Conservation (phyloP, 2,113 vertebrate genomes). For the Cervus canadensis region DNA sequence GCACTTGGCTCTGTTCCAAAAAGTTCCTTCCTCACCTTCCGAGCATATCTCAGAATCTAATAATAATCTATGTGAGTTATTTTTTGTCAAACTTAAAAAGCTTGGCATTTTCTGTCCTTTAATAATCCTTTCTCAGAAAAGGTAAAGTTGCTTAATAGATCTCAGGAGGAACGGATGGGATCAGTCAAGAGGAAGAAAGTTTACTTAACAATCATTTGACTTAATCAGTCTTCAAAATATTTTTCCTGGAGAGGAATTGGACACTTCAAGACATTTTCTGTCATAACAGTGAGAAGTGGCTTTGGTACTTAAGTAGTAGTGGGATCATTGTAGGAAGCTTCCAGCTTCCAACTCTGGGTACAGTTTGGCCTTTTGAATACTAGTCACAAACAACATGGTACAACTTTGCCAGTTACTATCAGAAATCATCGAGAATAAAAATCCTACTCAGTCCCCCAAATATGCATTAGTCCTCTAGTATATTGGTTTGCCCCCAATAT, state of each 20-base stretch:
- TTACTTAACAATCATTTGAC: conserved; percentile 68
- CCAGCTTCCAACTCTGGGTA: background rate
- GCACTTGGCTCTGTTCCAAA: conserved; percentile 20
- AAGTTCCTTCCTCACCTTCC: conserved; percentile 51
- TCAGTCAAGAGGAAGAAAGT: conserved; percentile 53
- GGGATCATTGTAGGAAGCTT: background rate
- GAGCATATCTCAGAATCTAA: conserved; percentile 42
- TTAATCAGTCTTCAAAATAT: conserved; percentile 68
- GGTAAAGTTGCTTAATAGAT: conserved; percentile 74
- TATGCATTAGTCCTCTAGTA: background rate
- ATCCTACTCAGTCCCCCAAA: background rate
- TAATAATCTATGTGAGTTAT: conserved; percentile 45
- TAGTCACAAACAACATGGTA: background rate
- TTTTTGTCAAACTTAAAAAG: conserved; percentile 59
- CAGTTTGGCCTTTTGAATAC: background rate
- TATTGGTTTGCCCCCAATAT: background rate
- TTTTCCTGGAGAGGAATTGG: conserved; percentile 38
- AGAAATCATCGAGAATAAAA: background rate
- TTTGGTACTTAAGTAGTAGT: background rate
- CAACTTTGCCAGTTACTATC: background rate
- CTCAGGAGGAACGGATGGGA: conserved; percentile 57
- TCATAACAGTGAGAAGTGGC: background rate
- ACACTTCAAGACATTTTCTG: conserved; percentile 39
- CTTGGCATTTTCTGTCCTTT: conserved; percentile 46
- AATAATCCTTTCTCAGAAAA: conserved; percentile 73